phyloP scores from a whole-genome alignment of 2,797 vertebrate genomes.

The Gambelia wislizenii region DNA sequence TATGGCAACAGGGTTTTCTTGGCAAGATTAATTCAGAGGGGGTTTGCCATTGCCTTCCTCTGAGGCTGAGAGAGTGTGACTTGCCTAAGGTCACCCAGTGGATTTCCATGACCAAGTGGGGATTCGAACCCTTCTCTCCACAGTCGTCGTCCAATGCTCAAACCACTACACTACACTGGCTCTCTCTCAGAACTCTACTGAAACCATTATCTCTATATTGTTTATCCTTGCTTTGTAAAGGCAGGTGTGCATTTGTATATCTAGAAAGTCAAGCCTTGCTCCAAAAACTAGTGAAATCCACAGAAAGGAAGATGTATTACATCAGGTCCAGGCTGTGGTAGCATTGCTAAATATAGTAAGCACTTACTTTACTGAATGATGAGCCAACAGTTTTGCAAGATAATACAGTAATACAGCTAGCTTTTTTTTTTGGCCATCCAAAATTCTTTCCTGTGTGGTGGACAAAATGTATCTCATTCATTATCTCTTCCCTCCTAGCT shows the following conservation, averaged over 20 bases:
- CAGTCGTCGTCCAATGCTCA: no score
- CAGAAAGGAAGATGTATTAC: constrained; percentile 18
- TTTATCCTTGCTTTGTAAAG: neutral
- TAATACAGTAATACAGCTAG: constrained; percentile 76
- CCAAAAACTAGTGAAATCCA: constrained; percentile 5
- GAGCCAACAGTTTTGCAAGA: constrained; percentile 77
- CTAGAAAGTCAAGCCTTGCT: neutral
- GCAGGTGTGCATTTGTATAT: neutral
- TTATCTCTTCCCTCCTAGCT: constrained; percentile 69
- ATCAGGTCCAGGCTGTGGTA: constrained; percentile 51
- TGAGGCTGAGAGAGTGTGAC: no score
- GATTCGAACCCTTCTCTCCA: no score
- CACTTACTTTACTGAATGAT: constrained; percentile 73
- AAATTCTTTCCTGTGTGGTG: constrained; percentile 71
- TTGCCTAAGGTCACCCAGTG: no score
- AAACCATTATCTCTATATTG: no score
- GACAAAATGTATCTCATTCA: constrained; percentile 63
- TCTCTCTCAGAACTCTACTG: neutral
- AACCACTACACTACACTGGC: no score
- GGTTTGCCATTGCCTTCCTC: no score
- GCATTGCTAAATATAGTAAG: constrained; percentile 71
- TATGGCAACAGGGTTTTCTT: no score
- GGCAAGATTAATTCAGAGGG: no score
- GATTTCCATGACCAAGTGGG: no score
- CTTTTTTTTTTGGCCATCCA: constrained; percentile 63